A percentile compares a stretch with the other conserved stretches of the same genome.
These are phyloP conservation scores for Microchirus variegatus DNA, from an alignment of 2,797 vertebrate species.

Conservation along the genomic window DNA sequence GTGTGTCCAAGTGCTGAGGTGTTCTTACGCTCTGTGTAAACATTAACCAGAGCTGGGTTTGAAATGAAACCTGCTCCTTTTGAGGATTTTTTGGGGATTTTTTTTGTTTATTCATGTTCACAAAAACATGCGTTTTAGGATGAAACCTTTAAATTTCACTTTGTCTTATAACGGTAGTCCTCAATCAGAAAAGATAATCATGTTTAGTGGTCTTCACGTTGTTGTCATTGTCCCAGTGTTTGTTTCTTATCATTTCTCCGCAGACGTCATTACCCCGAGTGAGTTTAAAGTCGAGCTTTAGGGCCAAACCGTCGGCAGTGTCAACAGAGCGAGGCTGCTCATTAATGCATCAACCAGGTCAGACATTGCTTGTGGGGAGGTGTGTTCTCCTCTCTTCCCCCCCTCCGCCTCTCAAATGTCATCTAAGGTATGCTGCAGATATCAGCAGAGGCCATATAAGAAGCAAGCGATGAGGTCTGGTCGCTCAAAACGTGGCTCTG, in stretches of 20 bases:
- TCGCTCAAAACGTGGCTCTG: neutral
- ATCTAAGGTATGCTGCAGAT: conserved; percentile 57
- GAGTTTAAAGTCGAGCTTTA: conserved; percentile 18
- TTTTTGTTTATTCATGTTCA: no score
- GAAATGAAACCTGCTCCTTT: no score
- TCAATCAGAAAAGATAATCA: neutral
- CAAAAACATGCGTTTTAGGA: no score
- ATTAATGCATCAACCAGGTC: conserved; percentile 25
- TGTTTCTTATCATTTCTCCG: conserved; percentile 16
- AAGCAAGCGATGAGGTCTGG: no score
- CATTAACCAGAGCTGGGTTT: no score
- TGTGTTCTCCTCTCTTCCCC: conserved; percentile 14
- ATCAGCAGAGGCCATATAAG: conserved; percentile 25
- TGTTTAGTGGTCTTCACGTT: neutral
- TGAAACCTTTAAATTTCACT: no score
- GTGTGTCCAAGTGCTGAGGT: no score
- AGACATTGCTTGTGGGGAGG: no score
- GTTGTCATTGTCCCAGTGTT: conserved; percentile 8
- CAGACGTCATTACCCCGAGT: conserved; percentile 11
- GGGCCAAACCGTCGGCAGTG: no score
- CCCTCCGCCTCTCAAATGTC: conserved; percentile 60
- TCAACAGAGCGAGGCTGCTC: conserved; percentile 22
- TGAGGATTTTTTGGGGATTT: no score
- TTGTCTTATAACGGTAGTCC: no score
- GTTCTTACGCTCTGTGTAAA: no score